A percentile compares a stretch with the other conserved stretches of the same genome.
Conservation (phyloP, 2,113 vertebrate species). For the Strix uralensis region DNA sequence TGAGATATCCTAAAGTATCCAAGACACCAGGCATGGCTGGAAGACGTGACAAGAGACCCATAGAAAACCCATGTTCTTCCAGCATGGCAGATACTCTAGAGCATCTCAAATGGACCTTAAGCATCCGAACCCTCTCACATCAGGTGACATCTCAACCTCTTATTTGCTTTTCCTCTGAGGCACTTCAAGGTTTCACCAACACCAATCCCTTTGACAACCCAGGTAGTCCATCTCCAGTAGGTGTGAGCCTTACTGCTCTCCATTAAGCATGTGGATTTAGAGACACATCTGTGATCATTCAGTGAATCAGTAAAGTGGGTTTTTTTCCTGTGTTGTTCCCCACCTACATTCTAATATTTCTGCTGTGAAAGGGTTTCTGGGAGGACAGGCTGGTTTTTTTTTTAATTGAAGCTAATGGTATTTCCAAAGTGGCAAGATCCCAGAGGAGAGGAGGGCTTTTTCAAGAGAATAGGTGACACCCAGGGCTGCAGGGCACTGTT, state of each 20-base stretch:
- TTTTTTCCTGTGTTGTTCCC: neutral
- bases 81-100: neutral
- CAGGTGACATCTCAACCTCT: neutral
- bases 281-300: neutral
- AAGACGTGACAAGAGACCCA: neutral
- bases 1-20: neutral
- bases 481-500: neutral
- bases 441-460: neutral
- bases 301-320: neutral
- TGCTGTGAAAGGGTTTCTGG: neutral
- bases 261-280: neutral
- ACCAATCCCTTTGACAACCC: neutral
- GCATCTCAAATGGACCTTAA: neutral
- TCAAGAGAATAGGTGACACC: neutral
- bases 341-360: neutral
- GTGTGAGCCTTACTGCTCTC: neutral
- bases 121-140: neutral
- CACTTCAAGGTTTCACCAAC: neutral
- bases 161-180: neutral
- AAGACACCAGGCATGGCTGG: neutral
- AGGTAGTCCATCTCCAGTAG: neutral
- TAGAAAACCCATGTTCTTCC: neutral
- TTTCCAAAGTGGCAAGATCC: neutral
- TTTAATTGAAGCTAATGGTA: neutral
- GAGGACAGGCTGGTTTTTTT: neutral